Conservation (phyloP, 2,888 invertebrate genomes). For the Tiliacea citrago region DNA sequence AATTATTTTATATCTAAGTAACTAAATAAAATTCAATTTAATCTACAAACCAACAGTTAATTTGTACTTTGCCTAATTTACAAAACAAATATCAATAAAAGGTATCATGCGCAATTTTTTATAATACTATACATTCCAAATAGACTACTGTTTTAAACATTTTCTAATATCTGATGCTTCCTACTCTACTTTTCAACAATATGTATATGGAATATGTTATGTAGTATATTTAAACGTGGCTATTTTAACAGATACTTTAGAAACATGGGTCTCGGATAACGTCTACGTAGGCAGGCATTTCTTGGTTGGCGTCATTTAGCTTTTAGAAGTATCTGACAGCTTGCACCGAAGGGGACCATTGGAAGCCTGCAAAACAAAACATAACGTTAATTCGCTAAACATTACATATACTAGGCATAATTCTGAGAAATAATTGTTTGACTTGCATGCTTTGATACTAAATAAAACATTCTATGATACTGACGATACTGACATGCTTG, state of each 20-base stretch:
- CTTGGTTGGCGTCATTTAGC: slow-evolving; percentile 46
- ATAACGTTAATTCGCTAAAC: slow-evolving; percentile 13
- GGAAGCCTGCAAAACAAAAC: slow-evolving; percentile 75
- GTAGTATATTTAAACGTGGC: slow-evolving; percentile 42
- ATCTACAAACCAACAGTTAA: slow-evolving; percentile 38
- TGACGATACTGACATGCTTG: slow-evolving; percentile 24
- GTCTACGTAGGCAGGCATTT: slow-evolving; percentile 59
- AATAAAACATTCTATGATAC: slow-evolving; percentile 13
- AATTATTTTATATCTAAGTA: slow-evolving; percentile 14
- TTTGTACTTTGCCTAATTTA: slow-evolving; percentile 57
- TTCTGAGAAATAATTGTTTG: not conserved
- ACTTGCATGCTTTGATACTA: slow-evolving; percentile 28
- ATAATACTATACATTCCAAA: slow-evolving; percentile 43
- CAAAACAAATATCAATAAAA: slow-evolving; percentile 13
- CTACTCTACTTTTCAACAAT: slow-evolving; percentile 53
- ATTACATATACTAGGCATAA: not conserved
- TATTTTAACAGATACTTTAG: slow-evolving; percentile 50
- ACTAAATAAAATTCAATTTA: slow-evolving; percentile 33
- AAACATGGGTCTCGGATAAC: slow-evolving; percentile 34
- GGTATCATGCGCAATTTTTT: slow-evolving; percentile 15
- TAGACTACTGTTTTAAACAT: slow-evolving; percentile 43
- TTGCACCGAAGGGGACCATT: slow-evolving; percentile 74
- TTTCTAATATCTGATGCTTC: slow-evolving; percentile 25
- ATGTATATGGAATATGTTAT: slow-evolving; percentile 43
- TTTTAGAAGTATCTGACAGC: slow-evolving; percentile 73